These are phyloP conservation scores for Halocynthia roretzi DNA, from an alignment of 23 tunicate genomes.

Conservation along the genomic window DNA sequence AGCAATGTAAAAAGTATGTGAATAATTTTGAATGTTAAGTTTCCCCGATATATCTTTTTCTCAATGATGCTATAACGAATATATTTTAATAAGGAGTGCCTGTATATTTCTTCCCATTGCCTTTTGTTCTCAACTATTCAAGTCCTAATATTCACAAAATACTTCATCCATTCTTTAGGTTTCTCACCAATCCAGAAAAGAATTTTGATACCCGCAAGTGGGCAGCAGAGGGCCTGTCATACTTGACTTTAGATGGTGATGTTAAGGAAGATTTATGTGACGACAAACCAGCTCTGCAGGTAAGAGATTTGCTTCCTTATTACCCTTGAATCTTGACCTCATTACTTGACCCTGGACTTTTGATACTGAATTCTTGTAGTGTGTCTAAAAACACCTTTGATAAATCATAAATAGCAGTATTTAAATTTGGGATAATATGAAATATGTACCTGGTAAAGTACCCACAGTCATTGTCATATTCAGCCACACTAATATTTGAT, in stretches of 20 bases:
- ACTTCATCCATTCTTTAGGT: constrained; percentile 18
- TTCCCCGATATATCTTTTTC: not conserved
- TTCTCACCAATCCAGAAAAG: constrained; percentile 53
- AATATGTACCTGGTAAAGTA: too few relatives aligned
- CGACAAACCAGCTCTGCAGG: constrained; percentile 59
- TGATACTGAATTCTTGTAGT: not conserved
- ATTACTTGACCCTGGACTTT: not conserved
- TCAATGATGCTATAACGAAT: not conserved
- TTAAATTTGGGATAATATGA: too few relatives aligned
- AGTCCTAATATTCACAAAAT: not conserved
- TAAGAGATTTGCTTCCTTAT: not conserved
- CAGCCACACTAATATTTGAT: too few relatives aligned
- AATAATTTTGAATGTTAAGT: not conserved
- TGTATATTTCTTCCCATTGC: not conserved
- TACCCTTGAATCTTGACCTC: not conserved
- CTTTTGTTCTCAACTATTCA: not conserved
- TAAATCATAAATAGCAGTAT: too few relatives aligned
- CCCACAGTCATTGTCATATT: too few relatives aligned
- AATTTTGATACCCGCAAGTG: constrained; percentile 87
- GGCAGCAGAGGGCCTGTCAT: constrained; percentile 96
- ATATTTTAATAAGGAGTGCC: not conserved
- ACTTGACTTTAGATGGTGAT: constrained; percentile 88
- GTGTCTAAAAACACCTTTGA: too few relatives aligned
- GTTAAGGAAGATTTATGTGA: constrained; percentile 88
- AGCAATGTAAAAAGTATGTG: constrained; percentile 84